Conservation (phyloP, 2,113 vertebrate species). For the Apteryx owenii region DNA sequence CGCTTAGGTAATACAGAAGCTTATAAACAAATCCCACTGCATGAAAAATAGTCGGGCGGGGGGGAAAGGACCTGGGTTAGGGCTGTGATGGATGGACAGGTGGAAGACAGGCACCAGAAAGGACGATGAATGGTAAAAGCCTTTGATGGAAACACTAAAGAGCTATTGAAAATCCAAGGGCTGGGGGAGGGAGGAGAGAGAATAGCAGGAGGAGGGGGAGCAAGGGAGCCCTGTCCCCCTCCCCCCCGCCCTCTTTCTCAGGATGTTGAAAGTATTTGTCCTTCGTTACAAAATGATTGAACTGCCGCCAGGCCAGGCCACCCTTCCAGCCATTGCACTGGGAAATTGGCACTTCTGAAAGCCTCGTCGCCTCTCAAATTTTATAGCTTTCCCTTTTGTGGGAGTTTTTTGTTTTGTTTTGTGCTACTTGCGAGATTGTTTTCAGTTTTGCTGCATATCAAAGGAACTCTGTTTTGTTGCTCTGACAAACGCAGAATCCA, state of each 20-base stretch:
- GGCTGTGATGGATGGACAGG: constrained; percentile 68
- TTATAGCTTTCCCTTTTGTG: constrained; percentile 58
- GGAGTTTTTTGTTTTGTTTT: constrained; percentile 10
- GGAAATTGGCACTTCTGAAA: constrained; percentile 55
- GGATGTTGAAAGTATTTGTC: constrained; percentile 73
- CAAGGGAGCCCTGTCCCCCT: constrained; percentile 26
- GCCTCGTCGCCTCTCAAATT: constrained; percentile 38
- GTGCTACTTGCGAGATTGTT: constrained; percentile 31
- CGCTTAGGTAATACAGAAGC: constrained; percentile 59
- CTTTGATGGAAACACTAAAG: constrained; percentile 72
- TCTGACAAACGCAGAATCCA: constrained; percentile 12
- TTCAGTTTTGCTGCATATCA: neutral
- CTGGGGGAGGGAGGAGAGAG: constrained; percentile 59
- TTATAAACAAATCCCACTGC: constrained; percentile 55
- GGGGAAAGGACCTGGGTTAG: neutral
- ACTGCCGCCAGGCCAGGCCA: constrained; percentile 68
- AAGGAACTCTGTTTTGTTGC: constrained; percentile 29
- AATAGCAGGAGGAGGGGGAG: constrained; percentile 67
- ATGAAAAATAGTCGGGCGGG: constrained; percentile 6
- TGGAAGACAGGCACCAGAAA: constrained; percentile 66
- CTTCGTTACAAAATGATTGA: constrained; percentile 71
- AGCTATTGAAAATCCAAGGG: constrained; percentile 65
- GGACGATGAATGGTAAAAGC: constrained; percentile 65
- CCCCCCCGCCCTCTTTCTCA: constrained; percentile 27
- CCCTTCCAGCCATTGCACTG: constrained; percentile 52